Evolutionary conservation across 2,888 invertebrate genomes (phyloP).

Genomic region (Drosophila quinaria): DNA sequence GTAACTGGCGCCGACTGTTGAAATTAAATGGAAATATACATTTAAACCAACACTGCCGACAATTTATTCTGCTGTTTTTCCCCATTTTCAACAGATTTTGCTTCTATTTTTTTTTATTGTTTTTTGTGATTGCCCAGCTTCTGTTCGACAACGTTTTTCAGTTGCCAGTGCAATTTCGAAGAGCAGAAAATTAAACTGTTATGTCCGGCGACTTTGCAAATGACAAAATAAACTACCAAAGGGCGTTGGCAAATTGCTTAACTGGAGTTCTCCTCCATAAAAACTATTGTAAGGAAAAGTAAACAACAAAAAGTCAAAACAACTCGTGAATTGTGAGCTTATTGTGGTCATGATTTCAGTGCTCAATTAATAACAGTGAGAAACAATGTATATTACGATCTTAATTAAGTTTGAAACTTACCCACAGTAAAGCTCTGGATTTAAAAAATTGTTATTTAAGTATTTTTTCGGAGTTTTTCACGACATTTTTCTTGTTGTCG

Average conservation of each 20-base stretch:
- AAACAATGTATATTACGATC: background rate
- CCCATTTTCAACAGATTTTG: background rate
- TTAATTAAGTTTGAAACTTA: background rate
- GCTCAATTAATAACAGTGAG: background rate
- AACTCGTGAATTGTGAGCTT: background rate
- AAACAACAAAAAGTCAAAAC: background rate
- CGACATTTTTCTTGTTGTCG: too few species aligned
- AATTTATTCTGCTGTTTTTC: background rate
- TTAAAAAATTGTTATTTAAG: too few species aligned
- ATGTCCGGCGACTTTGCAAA: constrained; percentile 31
- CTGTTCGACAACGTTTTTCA: constrained; percentile 16
- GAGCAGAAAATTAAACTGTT: constrained; percentile 52
- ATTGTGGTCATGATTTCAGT: background rate
- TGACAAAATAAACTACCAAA: constrained; percentile 36
- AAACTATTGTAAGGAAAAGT: background rate
- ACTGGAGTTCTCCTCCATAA: background rate
- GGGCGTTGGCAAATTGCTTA: constrained; percentile 8
- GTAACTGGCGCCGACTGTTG: constrained; percentile 24
- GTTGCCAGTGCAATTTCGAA: background rate
- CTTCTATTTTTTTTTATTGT: background rate
- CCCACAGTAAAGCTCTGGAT: background rate
- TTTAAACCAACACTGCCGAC: constrained; percentile 17
- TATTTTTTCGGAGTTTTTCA: too few species aligned
- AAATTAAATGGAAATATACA: constrained; percentile 56
- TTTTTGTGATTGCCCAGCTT: constrained; percentile 9